Percentiles rank a stretch among this genome's conserved stretches.
Evolutionary conservation across 1,140 invertebrate species (phyloP).

Genomic region (Habropoda laboriosa): DNA sequence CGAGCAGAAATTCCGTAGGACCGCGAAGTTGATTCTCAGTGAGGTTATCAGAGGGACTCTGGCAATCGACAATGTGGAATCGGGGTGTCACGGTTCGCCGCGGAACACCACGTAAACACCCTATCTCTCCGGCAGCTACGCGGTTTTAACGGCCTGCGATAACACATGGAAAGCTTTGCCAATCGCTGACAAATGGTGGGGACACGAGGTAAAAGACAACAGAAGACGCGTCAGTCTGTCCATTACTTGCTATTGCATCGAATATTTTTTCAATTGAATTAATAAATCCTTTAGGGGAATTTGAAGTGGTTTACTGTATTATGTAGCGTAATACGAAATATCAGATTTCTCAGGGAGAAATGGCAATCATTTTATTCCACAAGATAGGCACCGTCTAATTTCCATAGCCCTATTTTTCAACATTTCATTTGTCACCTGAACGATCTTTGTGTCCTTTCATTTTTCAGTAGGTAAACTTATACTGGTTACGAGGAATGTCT

Average conservation of each 20-base stretch:
- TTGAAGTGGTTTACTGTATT: too few relatives aligned
- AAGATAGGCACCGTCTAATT: too few relatives aligned
- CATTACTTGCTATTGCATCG: too few relatives aligned
- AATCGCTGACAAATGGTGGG: not conserved
- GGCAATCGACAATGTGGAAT: not conserved
- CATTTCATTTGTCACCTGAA: too few relatives aligned
- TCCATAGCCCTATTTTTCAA: too few relatives aligned
- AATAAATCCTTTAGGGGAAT: too few relatives aligned
- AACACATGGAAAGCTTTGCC: conserved; percentile 39
- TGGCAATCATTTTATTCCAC: too few relatives aligned
- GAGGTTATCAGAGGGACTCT: conserved; percentile 31
- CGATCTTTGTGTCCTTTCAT: too few relatives aligned
- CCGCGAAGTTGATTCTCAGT: not conserved
- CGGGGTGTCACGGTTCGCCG: conserved; percentile 71
- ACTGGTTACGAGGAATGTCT: too few relatives aligned
- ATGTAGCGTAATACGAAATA: too few relatives aligned
- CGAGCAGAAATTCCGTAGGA: conserved; percentile 10
- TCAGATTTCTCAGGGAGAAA: too few relatives aligned
- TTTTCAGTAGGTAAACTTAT: too few relatives aligned
- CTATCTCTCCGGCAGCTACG: conserved; percentile 64
- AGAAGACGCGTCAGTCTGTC: not conserved
- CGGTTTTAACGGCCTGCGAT: conserved; percentile 59
- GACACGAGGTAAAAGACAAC: not conserved
- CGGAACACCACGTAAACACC: conserved; percentile 72
- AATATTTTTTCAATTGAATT: not conserved